phyloP scores from a whole-genome alignment of 2,113 vertebrate genomes.

The Poicephalus gulielmi region DNA sequence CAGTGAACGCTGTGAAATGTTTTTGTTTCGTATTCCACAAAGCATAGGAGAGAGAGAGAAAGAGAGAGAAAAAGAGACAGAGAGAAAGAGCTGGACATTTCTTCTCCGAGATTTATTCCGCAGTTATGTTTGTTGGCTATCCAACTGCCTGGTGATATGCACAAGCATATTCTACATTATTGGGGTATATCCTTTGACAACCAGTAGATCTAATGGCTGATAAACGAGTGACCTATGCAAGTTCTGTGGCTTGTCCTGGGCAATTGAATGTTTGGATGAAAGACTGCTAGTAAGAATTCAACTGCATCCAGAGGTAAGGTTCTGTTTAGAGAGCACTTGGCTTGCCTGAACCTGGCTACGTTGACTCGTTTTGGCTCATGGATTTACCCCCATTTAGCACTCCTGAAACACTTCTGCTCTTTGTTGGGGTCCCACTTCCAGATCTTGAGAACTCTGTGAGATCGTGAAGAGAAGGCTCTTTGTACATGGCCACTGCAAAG shows the following conservation, averaged over 20 bases:
- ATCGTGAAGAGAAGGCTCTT: conserved; percentile 97
- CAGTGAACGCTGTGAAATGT: conserved; percentile 74
- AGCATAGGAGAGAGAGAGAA: conserved; percentile 75
- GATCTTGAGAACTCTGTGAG: conserved; percentile 98
- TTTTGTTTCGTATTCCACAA: conserved; percentile 82
- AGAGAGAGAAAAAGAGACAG: conserved; percentile 71
- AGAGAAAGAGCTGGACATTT: conserved; percentile 72
- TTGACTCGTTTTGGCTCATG: conserved; percentile 96
- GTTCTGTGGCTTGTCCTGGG: conserved; percentile 80
- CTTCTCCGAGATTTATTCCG: conserved; percentile 58
- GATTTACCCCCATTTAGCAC: conserved; percentile 97
- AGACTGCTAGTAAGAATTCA: conserved; percentile 87
- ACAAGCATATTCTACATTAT: conserved; percentile 68
- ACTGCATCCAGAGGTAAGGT: conserved; percentile 93
- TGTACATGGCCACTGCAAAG: conserved; percentile 96
- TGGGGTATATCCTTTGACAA: conserved; percentile 70
- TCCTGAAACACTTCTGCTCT: conserved; percentile 96
- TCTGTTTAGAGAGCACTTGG: conserved; percentile 82
- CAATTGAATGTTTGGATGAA: conserved; percentile 76
- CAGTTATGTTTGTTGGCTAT: conserved; percentile 74
- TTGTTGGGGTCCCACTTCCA: conserved; percentile 97
- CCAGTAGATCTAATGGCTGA: conserved; percentile 76
- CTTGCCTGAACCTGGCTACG: conserved; percentile 88
- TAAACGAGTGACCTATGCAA: conserved; percentile 70
- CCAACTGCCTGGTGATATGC: conserved; percentile 73